Conservation (phyloP, 2,113 vertebrate genomes). For the Python bivittatus region DNA sequence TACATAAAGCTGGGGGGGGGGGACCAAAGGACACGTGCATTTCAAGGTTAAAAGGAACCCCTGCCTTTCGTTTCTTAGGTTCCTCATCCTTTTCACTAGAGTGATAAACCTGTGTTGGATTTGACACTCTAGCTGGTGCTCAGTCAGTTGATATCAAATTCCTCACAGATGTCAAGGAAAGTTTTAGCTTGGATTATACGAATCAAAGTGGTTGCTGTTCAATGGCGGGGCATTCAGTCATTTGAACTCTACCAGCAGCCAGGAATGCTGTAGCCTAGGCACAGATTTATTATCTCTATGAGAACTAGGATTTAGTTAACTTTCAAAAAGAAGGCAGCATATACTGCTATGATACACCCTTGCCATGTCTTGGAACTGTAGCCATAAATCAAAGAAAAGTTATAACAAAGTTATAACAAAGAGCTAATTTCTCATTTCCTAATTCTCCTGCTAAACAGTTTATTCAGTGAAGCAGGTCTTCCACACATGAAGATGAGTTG, state of each 20-base stretch:
- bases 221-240: not conserved
- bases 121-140: not conserved
- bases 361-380: not conserved
- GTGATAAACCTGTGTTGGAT: not conserved
- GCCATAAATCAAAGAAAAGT: not conserved
- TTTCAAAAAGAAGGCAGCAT: not conserved
- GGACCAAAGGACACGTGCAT: not conserved
- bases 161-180: not conserved
- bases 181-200: not conserved
- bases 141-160: not conserved
- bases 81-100: not conserved
- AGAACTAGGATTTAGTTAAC: not conserved
- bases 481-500: not conserved
- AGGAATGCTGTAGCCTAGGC: not conserved
- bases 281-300: not conserved
- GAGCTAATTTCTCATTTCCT: slow-evolving; percentile 30
- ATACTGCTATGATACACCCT: not conserved
- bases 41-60: not conserved
- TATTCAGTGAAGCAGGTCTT: slow-evolving; percentile 9
- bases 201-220: not conserved
- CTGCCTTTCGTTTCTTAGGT: not conserved
- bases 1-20: not conserved
- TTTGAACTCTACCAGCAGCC: not conserved
- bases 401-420: slow-evolving; percentile 20
- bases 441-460: slow-evolving; percentile 27